These are phyloP conservation scores for Morinoia aosen DNA, from an alignment of 2,888 invertebrate genomes.

Conservation along the genomic window DNA sequence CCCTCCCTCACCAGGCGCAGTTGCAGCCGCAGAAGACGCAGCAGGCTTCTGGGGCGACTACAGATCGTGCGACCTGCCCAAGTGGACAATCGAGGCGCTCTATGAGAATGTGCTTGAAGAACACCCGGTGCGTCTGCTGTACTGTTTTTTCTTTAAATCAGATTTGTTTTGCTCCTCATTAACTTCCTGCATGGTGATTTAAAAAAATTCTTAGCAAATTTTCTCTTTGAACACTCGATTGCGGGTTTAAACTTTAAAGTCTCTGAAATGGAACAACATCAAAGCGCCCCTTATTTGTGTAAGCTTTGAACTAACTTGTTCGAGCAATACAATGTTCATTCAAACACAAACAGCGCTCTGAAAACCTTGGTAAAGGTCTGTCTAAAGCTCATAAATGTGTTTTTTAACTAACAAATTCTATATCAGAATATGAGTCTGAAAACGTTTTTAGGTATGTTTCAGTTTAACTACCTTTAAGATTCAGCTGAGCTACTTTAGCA, in stretches of 20 bases:
- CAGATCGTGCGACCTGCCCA: constrained; percentile 75
- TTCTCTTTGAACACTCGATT: neutral
- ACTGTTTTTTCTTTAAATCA: neutral
- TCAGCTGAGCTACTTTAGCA: no score
- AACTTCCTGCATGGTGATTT: neutral
- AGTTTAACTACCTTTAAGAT: no score
- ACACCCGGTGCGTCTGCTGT: constrained; percentile 72
- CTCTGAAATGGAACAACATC: neutral
- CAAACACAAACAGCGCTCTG: neutral
- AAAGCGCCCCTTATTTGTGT: neutral
- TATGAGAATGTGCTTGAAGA: constrained; percentile 75
- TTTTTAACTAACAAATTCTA: neutral
- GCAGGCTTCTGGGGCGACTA: constrained; percentile 73
- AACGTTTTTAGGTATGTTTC: no score
- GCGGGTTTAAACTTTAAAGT: neutral
- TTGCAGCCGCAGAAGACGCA: constrained; percentile 62
- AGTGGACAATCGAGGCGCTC: constrained; percentile 78
- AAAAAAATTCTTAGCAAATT: neutral
- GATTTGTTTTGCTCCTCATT: neutral
- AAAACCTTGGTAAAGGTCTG: neutral
- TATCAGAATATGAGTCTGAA: neutral
- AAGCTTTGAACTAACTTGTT: no score
- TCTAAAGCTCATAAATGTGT: neutral
- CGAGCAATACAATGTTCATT: neutral
- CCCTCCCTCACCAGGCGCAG: constrained; percentile 63